Base-by-base conservation (phyloP, 2,797 vertebrate genomes). In the Dendrocincla tyrannina region DNA sequence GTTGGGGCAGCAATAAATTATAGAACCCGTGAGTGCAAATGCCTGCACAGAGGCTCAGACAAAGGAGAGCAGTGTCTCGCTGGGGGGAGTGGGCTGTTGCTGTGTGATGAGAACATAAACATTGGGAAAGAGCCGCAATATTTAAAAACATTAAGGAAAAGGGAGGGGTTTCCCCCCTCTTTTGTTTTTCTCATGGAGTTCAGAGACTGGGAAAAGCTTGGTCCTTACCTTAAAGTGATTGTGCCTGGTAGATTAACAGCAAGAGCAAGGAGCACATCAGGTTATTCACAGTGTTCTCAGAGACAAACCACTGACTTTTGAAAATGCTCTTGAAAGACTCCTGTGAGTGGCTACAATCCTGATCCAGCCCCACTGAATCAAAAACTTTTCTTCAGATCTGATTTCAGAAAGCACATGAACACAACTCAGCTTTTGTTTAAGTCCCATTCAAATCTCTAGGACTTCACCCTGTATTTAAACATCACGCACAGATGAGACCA, bases 1-100 rank as follows among this genome's bases (percentile, higher is more conserved):
- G 0, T 49, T 13, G 2, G 93, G 88, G 88, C 95, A 95, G 84
- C 8, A 17, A 92, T 93, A 92, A 96, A 94, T 94, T 90, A 75
- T 33, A 39, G 63, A 89, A 33, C 3, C 22, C 10, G 0, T 10
- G 81, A 89, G 75, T 3, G 37, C 5, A 11, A 90, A 68, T 37
- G 91, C 75, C 63, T 66, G 44, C 25, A 49, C 15, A 73, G 72
- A 19, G 10, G 8, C 7, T 70, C 78, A 87, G 67, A 95, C 95
- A 95, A 91, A 94, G 88, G 84, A 39, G 22, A 42, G 64, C 78
- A 74, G 63, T 28, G 86, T 80, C 91, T 94, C 0, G 0, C 75
- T 24, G 44, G 8, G 70, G 37, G 52, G 22, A 87, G 44, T 1
- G 2, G 39, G 64, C 52, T 2, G 0, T 66, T 7, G 5, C 14